Conservation (phyloP, 1,140 invertebrate species). For the Eupristina koningsbergeri region DNA sequence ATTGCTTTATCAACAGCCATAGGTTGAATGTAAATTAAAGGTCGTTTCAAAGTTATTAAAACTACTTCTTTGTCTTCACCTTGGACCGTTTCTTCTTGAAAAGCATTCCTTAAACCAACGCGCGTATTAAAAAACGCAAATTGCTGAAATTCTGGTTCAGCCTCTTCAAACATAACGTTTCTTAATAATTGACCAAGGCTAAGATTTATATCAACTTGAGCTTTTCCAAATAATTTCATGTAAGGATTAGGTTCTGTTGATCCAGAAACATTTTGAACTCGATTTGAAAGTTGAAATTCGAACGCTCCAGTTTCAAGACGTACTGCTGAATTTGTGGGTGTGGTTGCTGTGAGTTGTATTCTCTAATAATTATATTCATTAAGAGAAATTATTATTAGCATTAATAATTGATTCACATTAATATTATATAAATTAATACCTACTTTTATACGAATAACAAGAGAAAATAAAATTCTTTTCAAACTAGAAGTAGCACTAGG, state of each 20-base stretch:
- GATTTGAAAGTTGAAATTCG: constrained; percentile 93
- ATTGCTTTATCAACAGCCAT: constrained; percentile 97
- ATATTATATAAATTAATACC: constrained; percentile 35
- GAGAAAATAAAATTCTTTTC: constrained; percentile 87
- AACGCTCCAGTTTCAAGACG: constrained; percentile 93
- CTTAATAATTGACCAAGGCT: constrained; percentile 94
- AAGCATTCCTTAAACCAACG: constrained; percentile 87
- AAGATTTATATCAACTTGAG: constrained; percentile 94
- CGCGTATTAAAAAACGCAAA: constrained; percentile 97
- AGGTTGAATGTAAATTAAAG: constrained; percentile 95
- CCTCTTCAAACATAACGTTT: constrained; percentile 96
- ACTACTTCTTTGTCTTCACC: constrained; percentile 95
- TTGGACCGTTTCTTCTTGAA: constrained; percentile 92
- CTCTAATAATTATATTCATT: constrained; percentile 74
- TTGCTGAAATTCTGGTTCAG: constrained; percentile 96
- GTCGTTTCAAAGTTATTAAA: constrained; percentile 90
- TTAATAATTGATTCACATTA: background rate
- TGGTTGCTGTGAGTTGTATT: constrained; percentile 97
- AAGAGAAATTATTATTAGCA: constrained; percentile 33
- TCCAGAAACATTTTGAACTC: constrained; percentile 90
- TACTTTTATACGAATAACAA: constrained; percentile 90
- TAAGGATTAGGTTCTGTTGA: constrained; percentile 76
- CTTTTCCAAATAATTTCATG: constrained; percentile 92
- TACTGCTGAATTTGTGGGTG: constrained; percentile 96
- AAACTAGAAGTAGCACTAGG: constrained; percentile 71